Evolutionary conservation across 2,888 invertebrate genomes (phyloP).

Genomic region (Tachina grossa): DNA sequence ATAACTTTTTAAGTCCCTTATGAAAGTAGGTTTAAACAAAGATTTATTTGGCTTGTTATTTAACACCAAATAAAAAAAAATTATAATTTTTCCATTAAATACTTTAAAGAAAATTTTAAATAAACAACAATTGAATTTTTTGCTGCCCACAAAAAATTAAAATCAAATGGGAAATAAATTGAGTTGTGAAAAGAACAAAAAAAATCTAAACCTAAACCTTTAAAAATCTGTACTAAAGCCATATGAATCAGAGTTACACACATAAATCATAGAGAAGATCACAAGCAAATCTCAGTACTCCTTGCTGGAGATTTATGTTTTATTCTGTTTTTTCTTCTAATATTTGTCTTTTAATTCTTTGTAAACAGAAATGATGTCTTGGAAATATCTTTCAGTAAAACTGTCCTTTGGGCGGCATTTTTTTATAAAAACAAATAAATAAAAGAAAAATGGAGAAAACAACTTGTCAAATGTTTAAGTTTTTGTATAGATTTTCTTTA

Average conservation of each 20-base stretch:
- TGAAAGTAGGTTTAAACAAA: too few relatives aligned
- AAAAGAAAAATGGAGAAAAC: slow-evolving; percentile 33
- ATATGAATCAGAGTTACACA: neutral
- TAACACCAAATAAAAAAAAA: slow-evolving; percentile 5
- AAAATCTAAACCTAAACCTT: slow-evolving; percentile 8
- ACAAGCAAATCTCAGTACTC: neutral
- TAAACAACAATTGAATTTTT: too few relatives aligned
- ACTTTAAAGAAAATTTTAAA: neutral
- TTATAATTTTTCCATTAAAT: slow-evolving; percentile 13
- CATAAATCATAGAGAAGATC: neutral
- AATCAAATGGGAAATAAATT: slow-evolving; percentile 46
- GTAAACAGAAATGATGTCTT: slow-evolving; percentile 52
- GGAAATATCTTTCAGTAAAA: slow-evolving; percentile 49
- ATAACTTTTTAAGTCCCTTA: too few relatives aligned
- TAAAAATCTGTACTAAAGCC: slow-evolving; percentile 14
- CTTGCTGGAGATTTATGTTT: neutral
- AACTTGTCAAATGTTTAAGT: slow-evolving; percentile 47
- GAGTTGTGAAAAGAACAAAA: slow-evolving; percentile 58
- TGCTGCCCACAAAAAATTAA: neutral
- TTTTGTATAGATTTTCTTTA: slow-evolving; percentile 40
- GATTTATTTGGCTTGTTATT: neutral
- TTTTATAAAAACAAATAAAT: slow-evolving; percentile 22
- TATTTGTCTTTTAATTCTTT: slow-evolving; percentile 10
- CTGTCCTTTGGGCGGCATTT: slow-evolving; percentile 66
- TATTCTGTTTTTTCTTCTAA: neutral